These are phyloP conservation scores for Enteromius unitaeniatus DNA, from an alignment of 2,797 vertebrate genomes.

Conservation along the genomic window DNA sequence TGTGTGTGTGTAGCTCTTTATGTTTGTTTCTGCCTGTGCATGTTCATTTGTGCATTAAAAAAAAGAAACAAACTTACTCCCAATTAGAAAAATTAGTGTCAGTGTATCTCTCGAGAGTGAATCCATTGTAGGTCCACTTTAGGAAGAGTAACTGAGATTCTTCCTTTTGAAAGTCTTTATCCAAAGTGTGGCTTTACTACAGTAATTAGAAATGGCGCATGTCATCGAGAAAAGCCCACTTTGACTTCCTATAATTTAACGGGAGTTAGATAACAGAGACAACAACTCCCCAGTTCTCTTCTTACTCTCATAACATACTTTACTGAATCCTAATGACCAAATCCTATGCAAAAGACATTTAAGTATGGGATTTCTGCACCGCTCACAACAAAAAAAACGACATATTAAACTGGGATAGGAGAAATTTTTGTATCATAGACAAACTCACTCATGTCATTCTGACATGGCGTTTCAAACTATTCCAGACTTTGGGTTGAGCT, in stretches of 20 bases:
- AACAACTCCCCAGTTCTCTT: not conserved
- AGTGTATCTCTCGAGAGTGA: conserved; percentile 14
- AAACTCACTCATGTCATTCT: conserved; percentile 24
- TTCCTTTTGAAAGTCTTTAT: conserved; percentile 12
- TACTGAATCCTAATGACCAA: conserved; percentile 11
- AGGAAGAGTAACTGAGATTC: conserved; percentile 32
- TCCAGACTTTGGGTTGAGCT: conserved; percentile 17
- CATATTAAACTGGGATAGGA: not conserved
- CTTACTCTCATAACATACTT: not conserved
- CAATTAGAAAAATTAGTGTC: not conserved
- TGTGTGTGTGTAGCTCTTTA: conserved; percentile 33
- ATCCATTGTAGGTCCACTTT: conserved; percentile 11
- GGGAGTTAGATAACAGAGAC: conserved; percentile 15
- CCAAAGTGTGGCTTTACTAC: not conserved
- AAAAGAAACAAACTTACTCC: not conserved
- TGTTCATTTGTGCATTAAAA: conserved; percentile 2
- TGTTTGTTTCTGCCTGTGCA: conserved; percentile 32
- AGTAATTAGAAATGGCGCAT: conserved; percentile 15
- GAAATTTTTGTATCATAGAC: not conserved
- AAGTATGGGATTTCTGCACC: not conserved
- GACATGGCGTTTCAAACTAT: conserved; percentile 13
- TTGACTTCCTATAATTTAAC: conserved; percentile 7
- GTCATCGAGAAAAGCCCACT: conserved; percentile 22
- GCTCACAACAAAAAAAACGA: not conserved
- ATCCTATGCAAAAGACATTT: not conserved